A percentile compares a stretch with the other conserved stretches of the same genome.
phyloP scores from a whole-genome alignment of 2,888 invertebrate species.

The Drosophila anceps region DNA sequence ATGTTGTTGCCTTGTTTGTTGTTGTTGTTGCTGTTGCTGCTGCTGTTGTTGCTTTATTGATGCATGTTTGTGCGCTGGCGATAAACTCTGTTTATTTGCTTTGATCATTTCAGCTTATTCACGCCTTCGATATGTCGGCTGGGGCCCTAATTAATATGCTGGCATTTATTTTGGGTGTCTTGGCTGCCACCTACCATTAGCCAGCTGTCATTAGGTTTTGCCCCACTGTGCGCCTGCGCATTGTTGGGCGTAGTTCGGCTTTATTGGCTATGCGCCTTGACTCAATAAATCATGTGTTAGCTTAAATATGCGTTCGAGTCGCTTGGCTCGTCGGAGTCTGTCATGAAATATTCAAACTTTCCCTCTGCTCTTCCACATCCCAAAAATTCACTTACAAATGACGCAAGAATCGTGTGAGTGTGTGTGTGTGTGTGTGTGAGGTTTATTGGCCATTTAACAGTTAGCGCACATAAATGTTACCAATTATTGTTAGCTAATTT shows the following conservation, averaged over 20 bases:
- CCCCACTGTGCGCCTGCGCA: constrained; percentile 48
- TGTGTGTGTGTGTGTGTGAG: constrained; percentile 6
- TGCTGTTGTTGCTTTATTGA: constrained; percentile 17
- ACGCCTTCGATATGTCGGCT: constrained; percentile 10
- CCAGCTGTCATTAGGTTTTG: constrained; percentile 2
- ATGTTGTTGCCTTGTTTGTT: not conserved
- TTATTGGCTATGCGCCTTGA: constrained; percentile 46
- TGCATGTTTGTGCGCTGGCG: constrained; percentile 24
- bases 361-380: constrained; percentile 40
- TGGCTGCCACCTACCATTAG: constrained; percentile 1
- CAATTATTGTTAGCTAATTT: constrained; percentile 76
- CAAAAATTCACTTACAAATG: constrained; percentile 48
- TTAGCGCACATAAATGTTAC: constrained; percentile 75
- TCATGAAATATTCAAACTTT: constrained; percentile 45
- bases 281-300: constrained; percentile 39
- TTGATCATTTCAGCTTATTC: constrained; percentile 30
- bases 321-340: constrained; percentile 25
- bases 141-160: constrained; percentile 48
- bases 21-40: constrained; percentile 2
- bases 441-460: constrained; percentile 77
- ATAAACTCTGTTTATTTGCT: constrained; percentile 32
- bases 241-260: constrained; percentile 58
- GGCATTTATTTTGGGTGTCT: constrained; percentile 24
- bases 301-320: constrained; percentile 17
- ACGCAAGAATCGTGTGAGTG: constrained; percentile 4